These are phyloP conservation scores for Drosophila glabriapex DNA, from an alignment of 2,888 invertebrate genomes.

Conservation along the genomic window DNA sequence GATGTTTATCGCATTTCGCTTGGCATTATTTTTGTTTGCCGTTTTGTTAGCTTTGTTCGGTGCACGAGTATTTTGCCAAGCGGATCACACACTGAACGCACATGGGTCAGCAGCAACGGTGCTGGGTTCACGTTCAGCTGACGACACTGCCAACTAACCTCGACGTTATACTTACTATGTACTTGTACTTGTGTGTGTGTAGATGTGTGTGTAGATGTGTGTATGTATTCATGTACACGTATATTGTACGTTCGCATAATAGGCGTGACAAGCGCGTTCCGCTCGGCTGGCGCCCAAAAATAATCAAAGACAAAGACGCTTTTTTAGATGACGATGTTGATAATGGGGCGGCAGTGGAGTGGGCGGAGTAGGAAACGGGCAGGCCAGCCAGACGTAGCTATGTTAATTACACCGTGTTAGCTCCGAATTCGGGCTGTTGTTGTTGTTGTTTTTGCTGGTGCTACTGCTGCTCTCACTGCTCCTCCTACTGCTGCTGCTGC, in stretches of 20 bases:
- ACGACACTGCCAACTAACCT: slow-evolving; percentile 60
- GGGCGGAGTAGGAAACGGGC: slow-evolving; percentile 54
- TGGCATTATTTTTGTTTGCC: slow-evolving; percentile 47
- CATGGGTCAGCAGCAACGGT: slow-evolving; percentile 68
- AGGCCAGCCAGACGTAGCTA: slow-evolving; percentile 42
- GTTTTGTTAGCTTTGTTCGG: slow-evolving; percentile 67
- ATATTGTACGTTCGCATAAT: slow-evolving; percentile 59
- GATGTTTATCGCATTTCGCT: slow-evolving; percentile 2
- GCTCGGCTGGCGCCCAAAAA: slow-evolving; percentile 77
- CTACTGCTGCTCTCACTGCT: not conserved
- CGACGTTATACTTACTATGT: slow-evolving; percentile 16
- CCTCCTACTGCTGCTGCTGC: not conserved
- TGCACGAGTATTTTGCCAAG: slow-evolving; percentile 69
- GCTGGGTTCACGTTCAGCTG: slow-evolving; percentile 73
- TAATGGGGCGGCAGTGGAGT: slow-evolving; percentile 41
- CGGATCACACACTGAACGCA: slow-evolving; percentile 59
- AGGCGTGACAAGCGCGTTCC: slow-evolving; percentile 82
- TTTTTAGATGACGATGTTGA: slow-evolving; percentile 68
- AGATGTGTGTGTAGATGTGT: not conserved
- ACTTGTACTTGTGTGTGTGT: not conserved
- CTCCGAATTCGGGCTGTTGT: slow-evolving; percentile 48
- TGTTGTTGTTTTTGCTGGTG: slow-evolving; percentile 22
- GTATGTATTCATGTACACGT: slow-evolving; percentile 7
- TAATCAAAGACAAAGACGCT: slow-evolving; percentile 79
- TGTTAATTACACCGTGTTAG: slow-evolving; percentile 73